phyloP scores from a whole-genome alignment of 2,888 invertebrate species.

The Ecdyonurus torrentis region DNA sequence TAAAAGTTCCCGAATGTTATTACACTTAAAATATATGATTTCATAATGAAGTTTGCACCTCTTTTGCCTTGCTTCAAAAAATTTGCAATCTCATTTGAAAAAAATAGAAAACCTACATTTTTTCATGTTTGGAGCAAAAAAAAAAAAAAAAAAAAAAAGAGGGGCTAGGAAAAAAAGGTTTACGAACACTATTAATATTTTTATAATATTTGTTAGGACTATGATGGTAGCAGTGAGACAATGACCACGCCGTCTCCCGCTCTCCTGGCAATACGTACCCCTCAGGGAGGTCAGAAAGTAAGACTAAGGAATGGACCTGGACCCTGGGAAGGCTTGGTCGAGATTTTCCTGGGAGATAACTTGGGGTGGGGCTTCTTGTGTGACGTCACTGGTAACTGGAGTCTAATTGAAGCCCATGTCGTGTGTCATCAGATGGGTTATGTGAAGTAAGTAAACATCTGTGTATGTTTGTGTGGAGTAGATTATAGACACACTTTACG shows the following conservation, averaged over 20 bases:
- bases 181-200: background rate
- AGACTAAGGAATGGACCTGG: slow-evolving; percentile 28
- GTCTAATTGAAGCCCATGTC: slow-evolving; percentile 30
- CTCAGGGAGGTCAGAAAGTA: slow-evolving; percentile 20
- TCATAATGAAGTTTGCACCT: no score
- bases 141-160: no score
- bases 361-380: slow-evolving; percentile 34
- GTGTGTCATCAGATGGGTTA: slow-evolving; percentile 34
- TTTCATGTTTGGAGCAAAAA: no score
- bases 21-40: no score
- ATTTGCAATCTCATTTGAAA: no score
- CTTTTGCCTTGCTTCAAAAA: no score
- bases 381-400: slow-evolving; percentile 29
- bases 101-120: no score
- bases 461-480: no score
- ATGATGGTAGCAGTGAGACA: background rate
- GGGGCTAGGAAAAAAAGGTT: background rate
- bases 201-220: background rate
- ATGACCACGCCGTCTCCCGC: background rate
- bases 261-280: background rate
- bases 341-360: slow-evolving; percentile 23
- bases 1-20: no score
- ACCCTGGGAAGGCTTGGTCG: slow-evolving; percentile 29
- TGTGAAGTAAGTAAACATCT: slow-evolving; percentile 25
- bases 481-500: no score